phyloP scores from a whole-genome alignment of 2,888 invertebrate species.

The Microctonus aethiopoides region DNA sequence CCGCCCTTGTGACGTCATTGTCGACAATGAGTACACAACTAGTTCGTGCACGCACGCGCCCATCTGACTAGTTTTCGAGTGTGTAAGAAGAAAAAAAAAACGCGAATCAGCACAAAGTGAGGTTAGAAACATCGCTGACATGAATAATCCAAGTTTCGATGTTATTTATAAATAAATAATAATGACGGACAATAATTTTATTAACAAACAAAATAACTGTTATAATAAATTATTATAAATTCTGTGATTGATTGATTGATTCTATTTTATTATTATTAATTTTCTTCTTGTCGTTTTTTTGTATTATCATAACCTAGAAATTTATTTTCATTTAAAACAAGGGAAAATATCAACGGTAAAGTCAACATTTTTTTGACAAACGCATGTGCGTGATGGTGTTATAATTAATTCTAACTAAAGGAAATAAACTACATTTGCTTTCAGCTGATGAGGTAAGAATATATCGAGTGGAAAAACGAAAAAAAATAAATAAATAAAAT shows the following conservation, averaged over 20 bases:
- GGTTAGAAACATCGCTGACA: constrained; percentile 11
- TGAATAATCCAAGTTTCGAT: neutral
- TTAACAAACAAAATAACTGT: neutral
- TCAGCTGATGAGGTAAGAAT: neutral
- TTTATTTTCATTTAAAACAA: neutral
- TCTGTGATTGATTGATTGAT: neutral
- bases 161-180: neutral
- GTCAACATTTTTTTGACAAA: neutral
- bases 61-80: neutral
- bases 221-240: too few relatives aligned
- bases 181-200: neutral
- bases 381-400: neutral
- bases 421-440: neutral
- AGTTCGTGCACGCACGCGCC: constrained; percentile 25
- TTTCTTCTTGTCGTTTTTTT: neutral
- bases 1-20: constrained; percentile 65
- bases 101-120: constrained; percentile 20
- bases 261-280: neutral
- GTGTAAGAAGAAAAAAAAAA: constrained; percentile 23
- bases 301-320: neutral
- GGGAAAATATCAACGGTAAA: neutral
- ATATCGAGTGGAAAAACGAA: constrained; percentile 11
- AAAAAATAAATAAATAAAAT: neutral
- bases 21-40: constrained; percentile 12
- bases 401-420: neutral